Evolutionary conservation across 1,140 invertebrate species (phyloP).

Genomic region (Ostrea denselamellosa): DNA sequence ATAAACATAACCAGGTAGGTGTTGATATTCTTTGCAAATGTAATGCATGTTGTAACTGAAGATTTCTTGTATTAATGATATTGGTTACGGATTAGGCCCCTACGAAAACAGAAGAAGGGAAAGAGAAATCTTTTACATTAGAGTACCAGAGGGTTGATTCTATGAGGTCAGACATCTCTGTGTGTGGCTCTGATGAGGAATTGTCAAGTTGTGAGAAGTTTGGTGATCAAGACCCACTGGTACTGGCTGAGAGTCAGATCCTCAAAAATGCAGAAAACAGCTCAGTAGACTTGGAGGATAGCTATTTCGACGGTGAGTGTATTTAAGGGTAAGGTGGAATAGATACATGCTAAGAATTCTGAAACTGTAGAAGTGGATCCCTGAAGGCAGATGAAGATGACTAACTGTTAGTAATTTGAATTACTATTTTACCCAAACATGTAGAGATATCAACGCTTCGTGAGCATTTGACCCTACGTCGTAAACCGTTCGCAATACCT

Average conservation of each 20-base stretch:
- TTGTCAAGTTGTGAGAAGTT: background rate
- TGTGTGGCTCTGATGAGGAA: slow-evolving; percentile 11
- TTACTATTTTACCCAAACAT: too few species aligned
- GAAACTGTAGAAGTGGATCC: too few species aligned
- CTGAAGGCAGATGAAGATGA: too few species aligned
- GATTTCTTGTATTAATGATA: background rate
- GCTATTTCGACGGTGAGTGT: slow-evolving; percentile 1
- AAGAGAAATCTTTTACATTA: background rate
- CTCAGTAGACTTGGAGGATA: background rate
- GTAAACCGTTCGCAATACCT: too few species aligned
- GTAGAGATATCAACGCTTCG: too few species aligned
- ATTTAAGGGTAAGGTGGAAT: too few species aligned
- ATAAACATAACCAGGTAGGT: background rate
- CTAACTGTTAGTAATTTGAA: too few species aligned
- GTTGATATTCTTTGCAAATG: background rate
- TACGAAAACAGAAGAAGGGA: background rate
- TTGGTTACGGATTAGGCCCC: background rate
- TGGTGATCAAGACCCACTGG: background rate
- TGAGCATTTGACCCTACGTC: too few species aligned
- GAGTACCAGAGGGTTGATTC: slow-evolving; percentile 13
- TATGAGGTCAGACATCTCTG: background rate
- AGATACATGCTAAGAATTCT: too few species aligned
- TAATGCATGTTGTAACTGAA: background rate
- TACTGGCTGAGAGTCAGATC: slow-evolving; percentile 5
- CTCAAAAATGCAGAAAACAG: background rate